Base-by-base conservation (phyloP, 1,140 invertebrate species). In the Nymphalis io region DNA sequence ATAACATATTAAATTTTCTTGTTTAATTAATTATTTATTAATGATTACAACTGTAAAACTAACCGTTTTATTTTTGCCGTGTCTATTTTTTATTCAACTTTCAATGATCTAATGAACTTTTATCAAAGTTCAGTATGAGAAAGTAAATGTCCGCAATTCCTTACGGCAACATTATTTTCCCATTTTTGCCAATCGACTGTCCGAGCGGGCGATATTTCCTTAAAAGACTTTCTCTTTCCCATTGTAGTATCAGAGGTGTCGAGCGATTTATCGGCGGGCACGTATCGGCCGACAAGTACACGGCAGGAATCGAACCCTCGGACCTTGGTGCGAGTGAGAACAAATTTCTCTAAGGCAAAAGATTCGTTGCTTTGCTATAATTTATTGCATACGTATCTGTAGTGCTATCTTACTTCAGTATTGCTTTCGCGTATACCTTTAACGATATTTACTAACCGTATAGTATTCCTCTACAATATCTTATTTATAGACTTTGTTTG, bases 221-320 rank as follows among this genome's bases (percentile, higher is more conserved):
- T 69, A 71, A 73, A 77, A 76, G 66, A 86, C 85, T 88, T 89
- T 89, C 85, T 85, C 85, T 81, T 80, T 76, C 58, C 77, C 83
- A 84, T 89, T 87, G 85, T 87, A 78, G 76, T 83, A 80, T 81
- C 75, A 48, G 72, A 79, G 80, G 84, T 87, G 87, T 83, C 78
- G 78, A 71, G 76, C 80, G 81, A 89, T 89, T 88, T 89, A 88
- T 88, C 76, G 84, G 59, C 66, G 70, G 72, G 72, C 77, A 72
- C 71, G 75, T 76, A 83, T 84, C 80, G 78, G 70, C 69, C 73
- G 73, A 82, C 80, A 76, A 77, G 77, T 68, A 84, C 87, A 76
- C 74, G 78, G 80, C 76, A 75, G 82, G 87, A 85, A 83, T 87
- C 87, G 80, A 89, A 86, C 81, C 79, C 60, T 70, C 63, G 68